Base-by-base conservation (phyloP, 2,888 invertebrate species). In the Apodemia hepburni region DNA sequence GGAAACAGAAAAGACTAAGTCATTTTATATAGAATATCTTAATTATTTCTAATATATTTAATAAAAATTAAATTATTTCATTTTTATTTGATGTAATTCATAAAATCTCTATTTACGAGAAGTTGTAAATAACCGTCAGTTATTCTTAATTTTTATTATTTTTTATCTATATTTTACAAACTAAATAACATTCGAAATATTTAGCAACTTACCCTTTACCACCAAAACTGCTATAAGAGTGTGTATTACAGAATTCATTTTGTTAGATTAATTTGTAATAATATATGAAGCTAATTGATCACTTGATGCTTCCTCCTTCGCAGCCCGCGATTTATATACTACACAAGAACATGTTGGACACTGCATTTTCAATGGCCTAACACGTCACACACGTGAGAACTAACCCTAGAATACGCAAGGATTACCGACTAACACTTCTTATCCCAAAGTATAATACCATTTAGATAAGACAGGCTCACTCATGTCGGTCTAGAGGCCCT, bases 321-420 rank as follows among this genome's bases (percentile, higher is more conserved):
- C 67, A 77, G 85, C 76, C 73, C 69, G 78, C 84, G 73, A 80
- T 79, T 90, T 90, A 84, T 84, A 90, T 90, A 90, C 90, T 90
- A 86, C 80, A 81, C 76, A 75, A 78, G 74, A 74, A 79, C 77
- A 77, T 83, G 78, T 80, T 79, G 73, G 71, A 72, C 84, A 72
- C 69, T 75, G 74, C 80, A 82, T 82, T 88, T 89, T 88, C 85
- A 89, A 87, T 86, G 80, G 82, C 68, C 78, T 71, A 75, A 62
- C 79, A 77, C 87, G 89, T 85, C 87, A 87, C 73, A 75, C 71
- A 73, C 78, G 79, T 82, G 81, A 77, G 84, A 81, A 77, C 73
- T 81, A 88, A 90, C 89, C 87, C 87, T 81, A 2, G 5, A 63
- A 60, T 69, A 67, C 60, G 58, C 60, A 59, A 42, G 62, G 47